Conservation (phyloP, 2,113 vertebrate species). For the Gnathonemus echidnorhynchus region DNA sequence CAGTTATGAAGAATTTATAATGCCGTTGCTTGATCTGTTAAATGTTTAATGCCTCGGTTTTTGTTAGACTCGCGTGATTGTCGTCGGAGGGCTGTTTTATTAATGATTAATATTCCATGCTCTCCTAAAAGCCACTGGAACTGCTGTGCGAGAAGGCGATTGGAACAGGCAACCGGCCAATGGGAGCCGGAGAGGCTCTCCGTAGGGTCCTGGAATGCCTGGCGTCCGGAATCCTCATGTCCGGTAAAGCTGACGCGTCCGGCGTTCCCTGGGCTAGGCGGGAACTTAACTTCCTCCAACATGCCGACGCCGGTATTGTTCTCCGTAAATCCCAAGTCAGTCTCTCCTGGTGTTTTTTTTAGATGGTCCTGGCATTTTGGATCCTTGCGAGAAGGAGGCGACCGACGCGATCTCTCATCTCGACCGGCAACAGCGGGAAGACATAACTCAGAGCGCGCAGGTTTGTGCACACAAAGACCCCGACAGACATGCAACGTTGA, state of each 20-base stretch:
- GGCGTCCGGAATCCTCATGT: slow-evolving; percentile 90
- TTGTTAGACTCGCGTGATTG: neutral
- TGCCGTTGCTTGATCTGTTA: no score
- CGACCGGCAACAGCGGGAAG: slow-evolving; percentile 92
- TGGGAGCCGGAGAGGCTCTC: slow-evolving; percentile 93
- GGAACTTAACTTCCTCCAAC: neutral
- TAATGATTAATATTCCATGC: neutral
- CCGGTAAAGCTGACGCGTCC: slow-evolving; percentile 55
- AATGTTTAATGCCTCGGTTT: neutral
- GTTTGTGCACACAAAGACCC: slow-evolving; percentile 43
- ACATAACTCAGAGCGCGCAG: slow-evolving; percentile 96
- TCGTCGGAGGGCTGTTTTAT: neutral
- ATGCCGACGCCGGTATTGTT: neutral
- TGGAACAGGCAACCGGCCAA: slow-evolving; percentile 90
- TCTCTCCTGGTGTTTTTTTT: neutral
- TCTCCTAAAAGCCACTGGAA: slow-evolving; percentile 75
- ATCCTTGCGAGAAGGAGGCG: slow-evolving; percentile 96
- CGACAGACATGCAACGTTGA: neutral
- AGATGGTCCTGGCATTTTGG: slow-evolving; percentile 93
- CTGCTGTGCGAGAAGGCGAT: slow-evolving; percentile 95
- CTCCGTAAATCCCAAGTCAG: neutral
- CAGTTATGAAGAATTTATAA: neutral
- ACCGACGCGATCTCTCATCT: slow-evolving; percentile 90
- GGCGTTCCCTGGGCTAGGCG: neutral
- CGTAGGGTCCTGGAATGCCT: slow-evolving; percentile 91